A percentile compares a stretch with the other conserved stretches of the same genome.
Evolutionary conservation across 2,113 vertebrate genomes (phyloP).

Genomic region (Nyctibius bracteatus): DNA sequence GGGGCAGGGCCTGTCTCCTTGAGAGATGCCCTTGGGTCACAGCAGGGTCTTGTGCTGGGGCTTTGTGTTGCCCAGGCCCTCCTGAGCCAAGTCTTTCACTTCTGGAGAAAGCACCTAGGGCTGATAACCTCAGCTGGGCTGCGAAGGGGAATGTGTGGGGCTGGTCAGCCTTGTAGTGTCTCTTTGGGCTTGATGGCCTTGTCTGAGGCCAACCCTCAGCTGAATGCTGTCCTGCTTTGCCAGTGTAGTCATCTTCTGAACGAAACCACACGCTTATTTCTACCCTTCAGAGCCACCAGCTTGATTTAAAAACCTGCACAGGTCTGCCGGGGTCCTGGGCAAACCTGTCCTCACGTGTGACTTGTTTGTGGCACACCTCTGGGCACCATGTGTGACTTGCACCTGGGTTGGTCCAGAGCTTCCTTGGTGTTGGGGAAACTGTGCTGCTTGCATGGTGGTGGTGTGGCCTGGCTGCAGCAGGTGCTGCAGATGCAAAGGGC

Average conservation of each 20-base stretch:
- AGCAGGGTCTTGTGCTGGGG: neutral
- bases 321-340: neutral
- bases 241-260: neutral
- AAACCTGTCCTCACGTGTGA: accelerated
- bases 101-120: neutral
- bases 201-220: too few relatives aligned
- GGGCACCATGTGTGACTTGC: accelerated
- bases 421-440: neutral
- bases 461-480: too few relatives aligned
- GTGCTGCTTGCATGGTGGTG: too few relatives aligned
- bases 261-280: neutral
- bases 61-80: neutral
- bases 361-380: neutral
- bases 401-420: neutral
- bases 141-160: neutral
- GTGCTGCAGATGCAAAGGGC: neutral
- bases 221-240: neutral
- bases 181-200: neutral
- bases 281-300: neutral
- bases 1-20: neutral
- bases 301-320: neutral
- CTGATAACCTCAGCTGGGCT: neutral
- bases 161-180: neutral
- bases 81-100: neutral
- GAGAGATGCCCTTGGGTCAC: neutral